phyloP scores from a whole-genome alignment of 2,888 invertebrate genomes.

The Andrena chrysosceles region DNA sequence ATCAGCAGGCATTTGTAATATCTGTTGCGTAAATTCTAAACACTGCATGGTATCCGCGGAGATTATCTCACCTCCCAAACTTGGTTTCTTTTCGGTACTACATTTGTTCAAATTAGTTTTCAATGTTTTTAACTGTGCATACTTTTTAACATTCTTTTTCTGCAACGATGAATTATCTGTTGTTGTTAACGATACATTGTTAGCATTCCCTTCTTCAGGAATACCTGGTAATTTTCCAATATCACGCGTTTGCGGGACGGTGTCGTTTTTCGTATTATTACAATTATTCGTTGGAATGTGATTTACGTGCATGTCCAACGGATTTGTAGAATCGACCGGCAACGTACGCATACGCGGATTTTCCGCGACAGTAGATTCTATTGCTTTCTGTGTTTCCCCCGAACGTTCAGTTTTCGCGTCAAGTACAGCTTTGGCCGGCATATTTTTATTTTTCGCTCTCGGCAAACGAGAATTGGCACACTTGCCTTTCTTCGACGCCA shows the following conservation, averaged over 20 bases:
- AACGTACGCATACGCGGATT: neutral
- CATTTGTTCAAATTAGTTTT: constrained; percentile 74
- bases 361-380: neutral
- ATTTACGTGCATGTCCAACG: neutral
- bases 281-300: neutral
- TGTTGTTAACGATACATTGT: neutral
- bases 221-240: neutral
- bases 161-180: constrained; percentile 27
- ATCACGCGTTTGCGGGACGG: neutral
- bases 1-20: constrained; percentile 62
- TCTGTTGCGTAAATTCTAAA: constrained; percentile 55
- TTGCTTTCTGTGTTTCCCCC: neutral
- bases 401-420: neutral
- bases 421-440: neutral
- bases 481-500: constrained; percentile 26
- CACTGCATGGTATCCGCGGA: constrained; percentile 2
- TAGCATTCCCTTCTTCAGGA: neutral
- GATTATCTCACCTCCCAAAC: neutral
- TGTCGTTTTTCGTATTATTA: neutral
- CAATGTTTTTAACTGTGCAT: constrained; percentile 77
- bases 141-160: constrained; percentile 76
- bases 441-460: constrained; percentile 13
- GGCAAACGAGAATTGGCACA: constrained; percentile 1
- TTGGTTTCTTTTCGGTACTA: constrained; percentile 29
- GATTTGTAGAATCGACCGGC: neutral